Evolutionary conservation across 1,140 invertebrate species (phyloP), one percentile per base, ranked within the genome.

Genomic region (Dendroctonus valens): DNA sequence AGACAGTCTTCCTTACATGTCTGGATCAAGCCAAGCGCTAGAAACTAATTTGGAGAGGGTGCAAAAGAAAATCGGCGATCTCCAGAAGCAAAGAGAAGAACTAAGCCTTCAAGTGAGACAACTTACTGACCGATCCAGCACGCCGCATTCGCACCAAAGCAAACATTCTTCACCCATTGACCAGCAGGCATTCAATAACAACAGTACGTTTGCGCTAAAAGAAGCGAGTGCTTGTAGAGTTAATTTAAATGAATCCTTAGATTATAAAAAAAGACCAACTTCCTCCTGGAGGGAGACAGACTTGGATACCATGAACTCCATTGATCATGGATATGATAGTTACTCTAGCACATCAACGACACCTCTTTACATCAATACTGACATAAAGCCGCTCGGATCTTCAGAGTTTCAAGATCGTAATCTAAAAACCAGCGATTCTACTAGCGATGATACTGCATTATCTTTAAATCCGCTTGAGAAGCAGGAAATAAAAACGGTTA

Each of bases 401-500:
- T 51, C 59, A 7, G 74, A 76, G 51, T 70, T 65, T 59, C 72
- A 71, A 42, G 69, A 72, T 63, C 49, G 70, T 64, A 69, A 53
- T 64, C 38, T 71, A 48, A 70, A 73, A 66, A 67, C 70, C 3
- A 74, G 69, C 55, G 73, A 75, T 69, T 75, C 74, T 8, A 70
- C 71, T 2, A 75, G 70, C 54, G 75, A 75, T 70, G 75, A 71
- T 55, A 69, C 65, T 70, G 72, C 65, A 5, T 59, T 70, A 38
- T 71, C 64, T 60, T 68, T 66, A 12, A 73, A 73, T 55, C 59
- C 67, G 5, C 89, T 92, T 44, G 92, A 95, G 73, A 91, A 90
- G 68, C 90, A 89, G 76, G 91, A 93, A 79, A 92, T 93, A 37
- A 94, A 94, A 82, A 96, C 94, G 0, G 93, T 97, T 26, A 84